Conservation (phyloP, 2,113 vertebrate species). For the Toxotes jaculatrix region DNA sequence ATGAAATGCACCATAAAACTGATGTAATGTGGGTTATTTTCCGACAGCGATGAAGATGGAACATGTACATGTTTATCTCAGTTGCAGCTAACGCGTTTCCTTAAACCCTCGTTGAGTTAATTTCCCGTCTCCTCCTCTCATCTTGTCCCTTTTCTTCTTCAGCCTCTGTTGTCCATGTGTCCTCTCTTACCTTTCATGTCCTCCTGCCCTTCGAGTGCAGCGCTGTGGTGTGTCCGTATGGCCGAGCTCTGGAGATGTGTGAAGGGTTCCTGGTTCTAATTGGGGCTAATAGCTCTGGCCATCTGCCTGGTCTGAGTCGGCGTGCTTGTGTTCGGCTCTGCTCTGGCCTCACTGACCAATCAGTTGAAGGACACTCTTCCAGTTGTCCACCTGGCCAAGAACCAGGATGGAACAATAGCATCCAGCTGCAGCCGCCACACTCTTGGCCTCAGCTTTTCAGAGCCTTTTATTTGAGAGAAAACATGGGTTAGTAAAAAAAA, state of each 20-base stretch:
- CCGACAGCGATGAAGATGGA: neutral
- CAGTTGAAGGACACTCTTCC: conserved; percentile 72
- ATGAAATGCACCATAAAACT: neutral
- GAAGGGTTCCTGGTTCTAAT: conserved; percentile 65
- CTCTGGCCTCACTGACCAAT: conserved; percentile 71
- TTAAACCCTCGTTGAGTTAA: neutral
- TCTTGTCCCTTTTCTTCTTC: neutral
- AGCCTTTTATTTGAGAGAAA: conserved; percentile 10
- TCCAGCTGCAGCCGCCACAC: conserved; percentile 12
- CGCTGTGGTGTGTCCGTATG: conserved; percentile 44
- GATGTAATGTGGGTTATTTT: conserved; percentile 4
- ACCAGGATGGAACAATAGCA: conserved; percentile 26
- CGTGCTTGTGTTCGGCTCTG: conserved; percentile 27
- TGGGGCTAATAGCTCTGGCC: conserved; percentile 71
- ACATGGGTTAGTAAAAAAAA: fast-evolving
- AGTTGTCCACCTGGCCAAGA: conserved; percentile 62
- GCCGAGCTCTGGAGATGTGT: conserved; percentile 53
- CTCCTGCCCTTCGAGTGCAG: conserved; percentile 24
- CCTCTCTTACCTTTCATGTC: neutral
- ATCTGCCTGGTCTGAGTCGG: conserved; percentile 67
- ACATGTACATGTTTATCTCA: neutral
- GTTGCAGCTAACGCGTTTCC: neutral
- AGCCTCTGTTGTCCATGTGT: conserved; percentile 3
- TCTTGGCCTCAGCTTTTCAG: neutral
- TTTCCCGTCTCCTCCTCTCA: neutral